Percentiles rank a stretch among this genome's conserved stretches.
Conservation (phyloP, 2,797 vertebrate genomes). For the Danionella dracula region DNA sequence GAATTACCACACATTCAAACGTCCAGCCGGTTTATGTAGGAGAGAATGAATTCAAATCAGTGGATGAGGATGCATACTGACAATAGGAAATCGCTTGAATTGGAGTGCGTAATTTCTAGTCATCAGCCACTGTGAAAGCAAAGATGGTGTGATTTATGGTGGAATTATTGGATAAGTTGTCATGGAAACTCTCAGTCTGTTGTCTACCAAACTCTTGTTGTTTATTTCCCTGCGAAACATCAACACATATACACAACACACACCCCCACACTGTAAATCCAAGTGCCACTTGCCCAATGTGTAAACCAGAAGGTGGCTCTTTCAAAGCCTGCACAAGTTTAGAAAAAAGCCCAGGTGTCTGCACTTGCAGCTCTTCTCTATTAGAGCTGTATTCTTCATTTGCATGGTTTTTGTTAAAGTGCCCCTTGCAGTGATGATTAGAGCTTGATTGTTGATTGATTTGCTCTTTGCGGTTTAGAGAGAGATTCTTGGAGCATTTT, state of each 20-base stretch:
- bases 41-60: constrained; percentile 13
- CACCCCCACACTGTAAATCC: constrained; percentile 8
- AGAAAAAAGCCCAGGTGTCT: constrained; percentile 4
- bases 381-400: background rate
- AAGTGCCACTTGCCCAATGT: constrained; percentile 10
- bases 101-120: constrained; percentile 59
- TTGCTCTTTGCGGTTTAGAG: constrained; percentile 10
- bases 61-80: background rate
- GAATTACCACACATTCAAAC: constrained; percentile 15
- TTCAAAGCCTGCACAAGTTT: background rate
- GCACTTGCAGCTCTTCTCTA: constrained; percentile 8
- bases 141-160: constrained; percentile 45
- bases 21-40: constrained; percentile 26
- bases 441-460: constrained; percentile 21
- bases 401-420: background rate
- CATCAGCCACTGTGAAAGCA: constrained; percentile 49
- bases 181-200: constrained; percentile 58
- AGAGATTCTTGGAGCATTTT: background rate
- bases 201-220: constrained; percentile 30
- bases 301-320: constrained; percentile 6
- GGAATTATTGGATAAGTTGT: constrained; percentile 58
- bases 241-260: background rate
- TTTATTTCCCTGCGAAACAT: constrained; percentile 33
- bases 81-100: constrained; percentile 53
- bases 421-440: background rate